phyloP scores from a whole-genome alignment of 2,888 invertebrate genomes.

The Nineta flava region DNA sequence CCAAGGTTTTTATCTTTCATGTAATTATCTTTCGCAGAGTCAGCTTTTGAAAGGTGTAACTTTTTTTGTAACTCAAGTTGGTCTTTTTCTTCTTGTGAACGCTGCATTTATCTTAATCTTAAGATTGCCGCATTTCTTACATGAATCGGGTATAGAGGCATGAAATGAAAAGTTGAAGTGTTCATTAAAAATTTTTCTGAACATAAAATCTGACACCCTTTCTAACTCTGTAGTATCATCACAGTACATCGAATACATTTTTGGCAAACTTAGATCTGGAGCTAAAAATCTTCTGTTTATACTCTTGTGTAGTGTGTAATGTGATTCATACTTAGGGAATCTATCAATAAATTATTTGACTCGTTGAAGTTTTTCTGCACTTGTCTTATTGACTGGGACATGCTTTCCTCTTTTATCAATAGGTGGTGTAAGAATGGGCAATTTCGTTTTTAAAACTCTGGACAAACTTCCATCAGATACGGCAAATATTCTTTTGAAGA shows the following conservation, averaged over 20 bases:
- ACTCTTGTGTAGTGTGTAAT: not conserved
- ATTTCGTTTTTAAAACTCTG: conserved; percentile 1
- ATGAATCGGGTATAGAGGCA: not conserved
- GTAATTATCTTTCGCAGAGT: conserved; percentile 1
- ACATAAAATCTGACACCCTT: not conserved
- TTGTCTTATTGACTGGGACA: not conserved
- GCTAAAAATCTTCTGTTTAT: not conserved
- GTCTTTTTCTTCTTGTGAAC: not conserved
- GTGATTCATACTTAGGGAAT: not conserved
- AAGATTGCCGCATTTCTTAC: not conserved
- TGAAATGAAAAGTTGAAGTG: not conserved
- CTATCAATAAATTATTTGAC: not conserved
- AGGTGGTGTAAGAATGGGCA: not conserved
- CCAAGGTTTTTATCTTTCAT: conserved; percentile 2
- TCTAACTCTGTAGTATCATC: not conserved
- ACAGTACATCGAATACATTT: not conserved
- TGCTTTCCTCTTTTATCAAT: not conserved
- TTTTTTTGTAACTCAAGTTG: not conserved
- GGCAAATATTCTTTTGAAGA: not conserved
- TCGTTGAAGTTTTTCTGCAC: not conserved
- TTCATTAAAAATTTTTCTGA: not conserved
- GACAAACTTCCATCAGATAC: conserved; percentile 2
- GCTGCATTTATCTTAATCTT: not conserved
- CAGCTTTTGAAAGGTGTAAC: conserved; percentile 3
- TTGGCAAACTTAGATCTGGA: not conserved